Conservation (phyloP, 2,888 invertebrate species). For the Neoscelio sp. region DNA sequence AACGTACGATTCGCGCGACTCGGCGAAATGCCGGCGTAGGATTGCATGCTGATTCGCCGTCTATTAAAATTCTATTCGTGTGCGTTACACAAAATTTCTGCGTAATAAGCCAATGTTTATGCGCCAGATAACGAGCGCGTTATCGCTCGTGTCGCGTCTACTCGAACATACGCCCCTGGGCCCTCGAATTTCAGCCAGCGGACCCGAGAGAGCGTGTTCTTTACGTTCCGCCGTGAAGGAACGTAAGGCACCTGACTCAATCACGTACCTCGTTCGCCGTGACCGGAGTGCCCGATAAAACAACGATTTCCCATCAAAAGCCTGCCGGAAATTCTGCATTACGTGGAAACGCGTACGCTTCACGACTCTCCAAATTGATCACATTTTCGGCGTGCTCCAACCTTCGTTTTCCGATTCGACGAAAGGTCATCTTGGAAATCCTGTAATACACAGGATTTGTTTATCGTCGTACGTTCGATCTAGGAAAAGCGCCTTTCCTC, state of each 20-base stretch:
- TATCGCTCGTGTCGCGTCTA: slow-evolving; percentile 35
- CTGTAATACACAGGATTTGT: no score
- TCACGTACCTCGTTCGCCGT: slow-evolving; percentile 44
- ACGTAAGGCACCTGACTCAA: slow-evolving; percentile 43
- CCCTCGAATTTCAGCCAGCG: slow-evolving; percentile 28
- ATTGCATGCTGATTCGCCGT: slow-evolving; percentile 48
- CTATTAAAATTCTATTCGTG: slow-evolving; percentile 51
- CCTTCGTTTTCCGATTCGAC: slow-evolving; percentile 14
- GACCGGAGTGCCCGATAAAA: slow-evolving; percentile 43
- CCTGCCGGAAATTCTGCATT: slow-evolving; percentile 35
- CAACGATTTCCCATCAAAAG: slow-evolving; percentile 50
- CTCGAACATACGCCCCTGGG: not conserved
- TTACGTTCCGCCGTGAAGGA: slow-evolving; percentile 30
- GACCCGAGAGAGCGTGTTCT: slow-evolving; percentile 37
- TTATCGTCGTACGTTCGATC: no score
- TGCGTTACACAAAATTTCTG: slow-evolving; percentile 54
- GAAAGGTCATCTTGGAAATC: no score
- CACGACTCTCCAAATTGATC: no score
- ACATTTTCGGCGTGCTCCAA: slow-evolving; percentile 30
- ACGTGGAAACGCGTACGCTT: no score
- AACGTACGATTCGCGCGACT: slow-evolving; percentile 31
- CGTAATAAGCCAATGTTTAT: slow-evolving; percentile 47
- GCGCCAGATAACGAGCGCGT: slow-evolving; percentile 43
- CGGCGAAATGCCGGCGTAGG: slow-evolving; percentile 31
- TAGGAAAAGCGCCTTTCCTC: no score